Percentiles rank a stretch among this genome's conserved stretches.
phyloP scores from a whole-genome alignment of 1,140 invertebrate species.

The Myzus persicae region DNA sequence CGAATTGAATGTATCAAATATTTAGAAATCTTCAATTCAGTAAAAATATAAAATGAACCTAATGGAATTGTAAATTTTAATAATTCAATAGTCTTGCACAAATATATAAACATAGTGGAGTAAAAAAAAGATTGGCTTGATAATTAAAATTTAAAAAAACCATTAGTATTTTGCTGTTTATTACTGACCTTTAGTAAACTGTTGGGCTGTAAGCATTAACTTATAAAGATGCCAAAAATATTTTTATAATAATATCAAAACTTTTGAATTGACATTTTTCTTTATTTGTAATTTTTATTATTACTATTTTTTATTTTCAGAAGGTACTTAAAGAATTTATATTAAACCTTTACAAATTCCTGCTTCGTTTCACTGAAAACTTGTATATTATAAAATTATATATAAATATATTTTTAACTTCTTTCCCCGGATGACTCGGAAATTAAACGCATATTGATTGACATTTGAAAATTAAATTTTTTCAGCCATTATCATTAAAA shows the following conservation, averaged over 20 bases:
- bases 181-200: neutral
- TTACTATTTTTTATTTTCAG: neutral
- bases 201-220: neutral
- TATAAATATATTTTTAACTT: neutral
- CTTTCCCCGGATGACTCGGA: constrained; percentile 17
- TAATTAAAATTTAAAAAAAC: neutral
- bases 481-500: constrained; percentile 28
- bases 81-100: neutral
- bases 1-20: constrained; percentile 17
- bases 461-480: constrained; percentile 52
- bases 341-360: constrained; percentile 40
- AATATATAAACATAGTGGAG: neutral
- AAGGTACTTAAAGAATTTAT: constrained; percentile 44
- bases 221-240: constrained; percentile 39
- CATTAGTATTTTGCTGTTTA: neutral
- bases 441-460: constrained; percentile 53
- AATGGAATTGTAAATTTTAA: neutral
- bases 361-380: neutral
- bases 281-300: constrained; percentile 32
- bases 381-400: neutral
- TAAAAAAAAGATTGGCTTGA: neutral
- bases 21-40: neutral
- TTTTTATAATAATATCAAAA: constrained; percentile 49
- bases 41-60: neutral
- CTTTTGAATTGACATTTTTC: constrained; percentile 44